Evolutionary conservation across 2,797 vertebrate species (phyloP).

Genomic region (Pipistrellus pipistrellus): DNA sequence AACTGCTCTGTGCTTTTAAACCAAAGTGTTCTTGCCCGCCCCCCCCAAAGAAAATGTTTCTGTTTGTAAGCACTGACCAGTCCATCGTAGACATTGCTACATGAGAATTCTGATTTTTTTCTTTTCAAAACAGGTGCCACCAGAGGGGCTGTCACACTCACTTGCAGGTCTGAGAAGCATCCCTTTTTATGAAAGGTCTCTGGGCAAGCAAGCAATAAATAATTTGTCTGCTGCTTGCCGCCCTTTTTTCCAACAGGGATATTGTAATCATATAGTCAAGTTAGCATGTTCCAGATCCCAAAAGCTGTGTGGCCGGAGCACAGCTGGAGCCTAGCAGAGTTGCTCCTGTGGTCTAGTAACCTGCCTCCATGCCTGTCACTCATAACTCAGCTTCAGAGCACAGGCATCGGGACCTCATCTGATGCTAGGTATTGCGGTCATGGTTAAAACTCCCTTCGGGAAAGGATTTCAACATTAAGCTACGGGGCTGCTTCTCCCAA

Average conservation of each 20-base stretch:
- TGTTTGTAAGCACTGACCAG: conserved; percentile 68
- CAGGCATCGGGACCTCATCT: conserved; percentile 74
- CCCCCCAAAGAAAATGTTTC: background rate
- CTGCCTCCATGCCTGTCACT: background rate
- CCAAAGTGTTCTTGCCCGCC: conserved; percentile 72
- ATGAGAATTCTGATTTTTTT: conserved; percentile 50
- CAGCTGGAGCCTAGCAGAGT: conserved; percentile 69
- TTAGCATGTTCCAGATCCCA: background rate
- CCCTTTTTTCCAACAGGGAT: conserved; percentile 44
- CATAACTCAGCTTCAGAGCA: conserved; percentile 69
- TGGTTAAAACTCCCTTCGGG: conserved; percentile 73
- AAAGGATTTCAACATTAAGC: conserved; percentile 60
- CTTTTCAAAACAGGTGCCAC: conserved; percentile 58
- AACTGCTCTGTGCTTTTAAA: conserved; percentile 79
- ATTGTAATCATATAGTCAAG: background rate
- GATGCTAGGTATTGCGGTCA: conserved; percentile 60
- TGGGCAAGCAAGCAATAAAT: conserved; percentile 56
- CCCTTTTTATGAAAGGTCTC: conserved; percentile 56
- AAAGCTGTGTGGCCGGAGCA: conserved; percentile 67
- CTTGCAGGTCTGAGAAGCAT: conserved; percentile 67
- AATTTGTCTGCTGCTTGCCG: conserved; percentile 17
- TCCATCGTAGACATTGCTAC: conserved; percentile 66
- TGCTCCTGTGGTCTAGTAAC: conserved; percentile 58
- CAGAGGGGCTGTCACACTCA: conserved; percentile 49
- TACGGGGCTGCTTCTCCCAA: conserved; percentile 71